phyloP scores from a whole-genome alignment of 2,888 invertebrate genomes.

The Atrina japonica region DNA sequence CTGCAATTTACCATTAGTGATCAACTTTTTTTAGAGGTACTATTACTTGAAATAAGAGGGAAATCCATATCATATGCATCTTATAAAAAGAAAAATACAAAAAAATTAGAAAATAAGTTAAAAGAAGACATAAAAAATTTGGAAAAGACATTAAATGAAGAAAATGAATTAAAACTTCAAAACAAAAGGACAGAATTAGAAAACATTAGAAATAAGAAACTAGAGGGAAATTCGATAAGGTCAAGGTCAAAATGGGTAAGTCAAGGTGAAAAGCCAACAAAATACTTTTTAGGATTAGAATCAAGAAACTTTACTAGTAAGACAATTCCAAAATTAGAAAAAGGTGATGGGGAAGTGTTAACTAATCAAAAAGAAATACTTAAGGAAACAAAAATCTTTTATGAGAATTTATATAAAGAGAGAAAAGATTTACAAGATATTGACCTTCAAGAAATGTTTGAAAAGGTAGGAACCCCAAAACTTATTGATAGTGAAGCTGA shows the following conservation, averaged over 20 bases:
- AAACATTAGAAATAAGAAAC: neutral
- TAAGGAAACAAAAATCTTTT: too few species aligned
- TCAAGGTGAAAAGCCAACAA: conserved; percentile 6
- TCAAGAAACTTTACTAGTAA: too few species aligned
- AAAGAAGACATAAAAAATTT: neutral
- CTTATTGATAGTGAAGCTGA: neutral
- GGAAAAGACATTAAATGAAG: too few species aligned
- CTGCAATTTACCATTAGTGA: neutral
- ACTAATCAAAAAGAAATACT: too few species aligned
- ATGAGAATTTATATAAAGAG: too few species aligned
- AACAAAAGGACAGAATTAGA: neutral
- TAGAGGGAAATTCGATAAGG: neutral
- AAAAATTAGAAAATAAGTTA: neutral
- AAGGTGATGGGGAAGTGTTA: too few species aligned
- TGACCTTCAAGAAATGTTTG: too few species aligned
- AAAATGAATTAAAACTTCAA: neutral
- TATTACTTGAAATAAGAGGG: neutral
- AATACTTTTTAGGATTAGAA: neutral
- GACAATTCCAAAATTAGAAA: too few species aligned
- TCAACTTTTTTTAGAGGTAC: neutral
- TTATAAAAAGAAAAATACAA: neutral
- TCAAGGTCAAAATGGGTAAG: neutral
- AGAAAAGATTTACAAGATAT: too few species aligned
- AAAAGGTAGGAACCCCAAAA: too few species aligned
- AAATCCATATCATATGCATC: neutral